Percentiles rank a stretch among this genome's conserved stretches.
Evolutionary conservation across 2,888 invertebrate genomes (phyloP).

Genomic region (Tachina fera): DNA sequence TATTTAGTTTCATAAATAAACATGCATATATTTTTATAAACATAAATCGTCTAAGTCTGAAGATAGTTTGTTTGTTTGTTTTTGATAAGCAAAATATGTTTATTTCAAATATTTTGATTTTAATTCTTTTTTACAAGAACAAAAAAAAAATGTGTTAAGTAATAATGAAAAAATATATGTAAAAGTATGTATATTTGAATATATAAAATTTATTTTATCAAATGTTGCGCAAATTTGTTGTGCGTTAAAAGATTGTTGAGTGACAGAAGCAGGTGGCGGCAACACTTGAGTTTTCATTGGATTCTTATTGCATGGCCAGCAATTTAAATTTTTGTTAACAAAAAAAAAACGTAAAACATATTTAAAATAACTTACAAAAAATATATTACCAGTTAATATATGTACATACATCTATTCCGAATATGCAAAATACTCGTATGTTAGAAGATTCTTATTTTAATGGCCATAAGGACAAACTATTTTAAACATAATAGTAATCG

Average conservation of each 20-base stretch:
- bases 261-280: constrained; percentile 59
- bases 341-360: neutral
- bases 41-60: constrained; percentile 12
- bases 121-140: constrained; percentile 10
- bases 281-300: constrained; percentile 13
- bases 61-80: neutral
- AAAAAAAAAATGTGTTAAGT: constrained; percentile 6
- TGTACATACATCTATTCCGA: no score
- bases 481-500: no score
- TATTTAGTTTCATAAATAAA: neutral
- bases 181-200: neutral
- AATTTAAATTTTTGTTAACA: constrained; percentile 23
- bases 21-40: neutral
- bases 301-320: constrained; percentile 10
- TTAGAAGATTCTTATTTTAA: no score
- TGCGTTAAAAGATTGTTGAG: constrained; percentile 53
- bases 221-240: constrained; percentile 10
- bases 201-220: neutral
- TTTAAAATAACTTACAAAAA: no score
- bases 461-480: no score
- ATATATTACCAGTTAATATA: no score
- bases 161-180: neutral
- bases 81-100: neutral
- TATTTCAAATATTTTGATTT: constrained; percentile 21
- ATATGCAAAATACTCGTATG: no score